phyloP scores from a whole-genome alignment of 2,113 vertebrate species.

The Telmatochromis sp. region DNA sequence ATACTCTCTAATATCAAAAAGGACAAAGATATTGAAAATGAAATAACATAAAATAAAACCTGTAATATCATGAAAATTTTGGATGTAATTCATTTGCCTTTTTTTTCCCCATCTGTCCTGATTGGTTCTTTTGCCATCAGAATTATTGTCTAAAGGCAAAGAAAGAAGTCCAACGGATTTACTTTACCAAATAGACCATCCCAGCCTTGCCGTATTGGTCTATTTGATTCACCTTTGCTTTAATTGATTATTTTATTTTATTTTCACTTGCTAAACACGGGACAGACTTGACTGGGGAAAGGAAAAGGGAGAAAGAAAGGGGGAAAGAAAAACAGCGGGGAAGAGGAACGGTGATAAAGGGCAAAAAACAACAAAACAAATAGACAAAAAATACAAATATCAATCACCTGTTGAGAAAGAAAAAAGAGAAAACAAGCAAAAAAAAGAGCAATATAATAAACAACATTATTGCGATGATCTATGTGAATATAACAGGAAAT shows the following conservation, averaged over 20 bases:
- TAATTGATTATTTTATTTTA: fast-evolving
- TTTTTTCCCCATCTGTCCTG: fast-evolving
- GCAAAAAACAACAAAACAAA: too few species aligned
- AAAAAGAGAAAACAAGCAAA: too few species aligned
- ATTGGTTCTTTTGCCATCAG: background rate
- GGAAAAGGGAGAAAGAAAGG: fast-evolving
- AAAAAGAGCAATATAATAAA: too few species aligned
- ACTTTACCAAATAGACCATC: background rate
- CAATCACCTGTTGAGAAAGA: too few species aligned
- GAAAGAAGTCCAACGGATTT: background rate
- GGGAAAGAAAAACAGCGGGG: too few species aligned
- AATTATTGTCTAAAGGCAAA: background rate
- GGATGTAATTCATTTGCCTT: too few species aligned
- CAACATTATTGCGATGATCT: too few species aligned
- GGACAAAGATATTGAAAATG: background rate
- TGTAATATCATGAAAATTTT: too few species aligned
- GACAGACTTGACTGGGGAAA: too few species aligned
- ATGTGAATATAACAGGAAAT: too few species aligned
- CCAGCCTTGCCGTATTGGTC: background rate
- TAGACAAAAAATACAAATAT: fast-evolving
- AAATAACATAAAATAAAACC: background rate
- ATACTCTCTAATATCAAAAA: background rate
- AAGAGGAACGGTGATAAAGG: too few species aligned
- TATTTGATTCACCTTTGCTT: background rate
- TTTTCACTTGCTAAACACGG: fast-evolving